phyloP scores from a whole-genome alignment of 2,113 vertebrate genomes.

The Gobius niger region DNA sequence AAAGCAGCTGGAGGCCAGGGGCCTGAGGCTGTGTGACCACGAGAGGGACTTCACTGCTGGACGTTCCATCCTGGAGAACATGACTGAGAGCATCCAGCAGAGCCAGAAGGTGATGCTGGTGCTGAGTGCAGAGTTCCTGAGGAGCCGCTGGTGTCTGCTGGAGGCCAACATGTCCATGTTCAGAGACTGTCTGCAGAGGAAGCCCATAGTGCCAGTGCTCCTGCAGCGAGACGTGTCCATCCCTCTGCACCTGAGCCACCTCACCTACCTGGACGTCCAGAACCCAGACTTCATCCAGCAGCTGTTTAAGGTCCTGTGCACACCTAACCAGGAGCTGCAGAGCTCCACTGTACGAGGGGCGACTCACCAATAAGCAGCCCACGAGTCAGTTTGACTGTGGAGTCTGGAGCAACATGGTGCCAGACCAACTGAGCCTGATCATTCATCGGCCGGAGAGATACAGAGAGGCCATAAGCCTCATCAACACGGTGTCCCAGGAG shows the following conservation, averaged over 20 bases:
- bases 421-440: conserved; percentile 38
- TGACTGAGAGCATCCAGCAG: not conserved
- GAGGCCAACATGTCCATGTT: conserved; percentile 7
- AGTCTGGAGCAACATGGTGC: not conserved
- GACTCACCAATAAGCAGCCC: not conserved
- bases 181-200: no score
- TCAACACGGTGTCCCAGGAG: conserved; percentile 47
- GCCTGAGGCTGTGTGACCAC: not conserved
- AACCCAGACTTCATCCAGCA: not conserved
- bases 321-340: not conserved
- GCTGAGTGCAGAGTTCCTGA: not conserved
- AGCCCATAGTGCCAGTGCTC: no score
- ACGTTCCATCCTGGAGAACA: not conserved
- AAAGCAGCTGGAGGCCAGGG: not conserved
- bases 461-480: conserved; percentile 48
- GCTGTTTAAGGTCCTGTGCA: not conserved
- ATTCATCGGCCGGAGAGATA: conserved; percentile 42
- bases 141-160: conserved; percentile 5
- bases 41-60: not conserved
- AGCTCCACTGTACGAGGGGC: not conserved
- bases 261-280: no score
- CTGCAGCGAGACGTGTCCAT: no score
- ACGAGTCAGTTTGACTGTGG: not conserved
- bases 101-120: conserved; percentile 3
- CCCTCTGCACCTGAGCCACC: no score